Base-by-base conservation (phyloP, 2,797 vertebrate genomes). In the Anabacerthia variegaticeps region DNA sequence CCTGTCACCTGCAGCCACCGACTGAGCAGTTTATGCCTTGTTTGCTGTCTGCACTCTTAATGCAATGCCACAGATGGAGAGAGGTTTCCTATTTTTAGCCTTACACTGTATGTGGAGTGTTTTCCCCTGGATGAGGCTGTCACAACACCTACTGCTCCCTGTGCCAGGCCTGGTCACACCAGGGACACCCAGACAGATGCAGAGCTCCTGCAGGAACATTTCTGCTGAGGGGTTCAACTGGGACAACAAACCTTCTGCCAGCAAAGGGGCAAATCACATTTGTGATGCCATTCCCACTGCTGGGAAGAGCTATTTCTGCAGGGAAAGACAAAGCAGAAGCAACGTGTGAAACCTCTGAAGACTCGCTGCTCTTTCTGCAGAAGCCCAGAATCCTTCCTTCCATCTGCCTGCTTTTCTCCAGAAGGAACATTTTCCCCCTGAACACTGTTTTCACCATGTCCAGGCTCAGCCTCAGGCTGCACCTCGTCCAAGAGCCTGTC, bases 11-110 rank as follows among this genome's bases (percentile, higher is more conserved):
- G 4, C 83, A 34, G 84, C 32, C 2, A 0, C 89, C 55, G 11
- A 6, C 59, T 34, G 68, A 68, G 30, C 37, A 1, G 28, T 22
- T 92, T 8, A 4, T 2, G 34, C 75, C 54, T 79, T 15, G 1
- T 43, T 65, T 61, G 77, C 92, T 78, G 46, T 20, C 72, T 28
- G 22, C 23, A 49, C 74, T 77, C 83, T 9, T 14, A 10, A 22
- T 2, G 27, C 58, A 32, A 23, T 30, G 34, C 73, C 61, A 37
- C 93, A 78, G 73, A 72, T 54, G 80, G 73, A 75, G 66, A 81
- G 87, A 65, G 2, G 14, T 54, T 68, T 24, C 88, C 69, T 94
- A 54, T 88, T 92, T 93, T 85, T 82, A 96, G 81, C 71, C 43
- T 49, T 9, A 1, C 63, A 27, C 41, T 7, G 9, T 15, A 2